Evolutionary conservation across 2,888 invertebrate genomes (phyloP).

Genomic region (Lampropteryx suffumata): DNA sequence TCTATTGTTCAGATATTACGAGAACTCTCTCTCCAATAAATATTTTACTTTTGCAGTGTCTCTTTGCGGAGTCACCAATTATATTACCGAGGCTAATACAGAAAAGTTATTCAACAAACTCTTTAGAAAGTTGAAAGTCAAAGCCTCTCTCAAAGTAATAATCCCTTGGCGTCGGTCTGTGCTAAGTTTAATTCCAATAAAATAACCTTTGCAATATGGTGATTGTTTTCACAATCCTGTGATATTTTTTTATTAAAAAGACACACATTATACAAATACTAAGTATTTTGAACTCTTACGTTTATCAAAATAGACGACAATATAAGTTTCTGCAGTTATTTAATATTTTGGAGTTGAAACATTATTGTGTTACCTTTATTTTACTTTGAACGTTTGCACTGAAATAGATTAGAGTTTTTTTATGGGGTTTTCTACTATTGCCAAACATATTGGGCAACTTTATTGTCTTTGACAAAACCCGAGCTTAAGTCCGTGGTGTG

Average conservation of each 20-base stretch:
- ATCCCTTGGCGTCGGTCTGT: conserved; percentile 55
- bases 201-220: conserved; percentile 44
- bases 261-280: too few relatives aligned
- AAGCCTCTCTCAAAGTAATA: conserved; percentile 60
- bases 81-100: conserved; percentile 62
- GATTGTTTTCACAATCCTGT: conserved; percentile 22
- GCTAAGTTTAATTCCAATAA: conserved; percentile 55
- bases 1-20: conserved; percentile 29
- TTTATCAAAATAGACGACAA: too few relatives aligned
- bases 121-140: conserved; percentile 66
- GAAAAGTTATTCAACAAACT: conserved; percentile 69
- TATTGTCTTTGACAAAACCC: too few relatives aligned
- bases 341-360: too few relatives aligned
- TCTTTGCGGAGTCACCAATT: conserved; percentile 55
- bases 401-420: too few relatives aligned
- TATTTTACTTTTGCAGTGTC: conserved; percentile 42
- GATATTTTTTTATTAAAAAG: conserved; percentile 11
- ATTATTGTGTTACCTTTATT: too few relatives aligned
- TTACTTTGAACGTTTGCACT: too few relatives aligned
- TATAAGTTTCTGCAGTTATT: too few relatives aligned
- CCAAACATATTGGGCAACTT: too few relatives aligned
- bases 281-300: too few relatives aligned
- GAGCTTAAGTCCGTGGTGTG: too few relatives aligned
- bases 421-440: too few relatives aligned
- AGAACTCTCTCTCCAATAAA: conserved; percentile 33